phyloP scores from a whole-genome alignment of 2,888 invertebrate species.

The Hirtodrosophila cameraria region DNA sequence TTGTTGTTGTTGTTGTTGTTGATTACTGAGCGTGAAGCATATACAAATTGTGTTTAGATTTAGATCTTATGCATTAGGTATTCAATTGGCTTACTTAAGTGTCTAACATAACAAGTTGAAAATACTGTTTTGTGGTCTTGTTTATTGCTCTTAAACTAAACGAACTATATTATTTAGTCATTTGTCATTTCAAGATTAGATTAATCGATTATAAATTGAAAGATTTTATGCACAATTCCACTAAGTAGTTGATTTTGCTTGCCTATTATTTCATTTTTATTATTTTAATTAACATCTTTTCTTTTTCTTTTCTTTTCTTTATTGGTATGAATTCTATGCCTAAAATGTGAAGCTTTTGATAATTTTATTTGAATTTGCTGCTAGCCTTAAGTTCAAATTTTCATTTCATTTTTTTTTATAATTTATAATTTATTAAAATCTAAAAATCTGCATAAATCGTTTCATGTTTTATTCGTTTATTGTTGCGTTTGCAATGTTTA shows the following conservation, averaged over 20 bases:
- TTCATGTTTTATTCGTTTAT: constrained; percentile 59
- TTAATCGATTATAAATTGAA: constrained; percentile 50
- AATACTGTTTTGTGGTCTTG: constrained; percentile 49
- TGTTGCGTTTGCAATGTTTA: constrained; percentile 83
- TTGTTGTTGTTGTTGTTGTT: constrained; percentile 1
- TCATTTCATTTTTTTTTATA: constrained; percentile 32
- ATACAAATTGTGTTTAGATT: constrained; percentile 59
- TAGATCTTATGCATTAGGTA: constrained; percentile 40
- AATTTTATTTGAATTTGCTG: constrained; percentile 34
- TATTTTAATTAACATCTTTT: constrained; percentile 23
- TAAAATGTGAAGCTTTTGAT: constrained; percentile 51
- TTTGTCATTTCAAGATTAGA: constrained; percentile 43
- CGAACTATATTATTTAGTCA: constrained; percentile 34
- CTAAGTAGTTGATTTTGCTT: constrained; percentile 56
- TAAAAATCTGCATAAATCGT: constrained; percentile 69
- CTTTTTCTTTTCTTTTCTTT: constrained; percentile 27
- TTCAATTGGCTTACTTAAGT: constrained; percentile 60
- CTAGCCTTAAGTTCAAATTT: constrained; percentile 27
- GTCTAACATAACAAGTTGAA: constrained; percentile 68
- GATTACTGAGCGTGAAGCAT: constrained; percentile 55
- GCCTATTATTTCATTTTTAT: constrained; percentile 5
- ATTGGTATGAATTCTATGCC: constrained; percentile 43
- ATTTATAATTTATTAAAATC: constrained; percentile 61
- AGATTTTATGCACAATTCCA: constrained; percentile 70
- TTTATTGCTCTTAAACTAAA: constrained; percentile 69